Evolutionary conservation across 2,888 invertebrate species (phyloP), one percentile per base, ranked within the genome.

Genomic region (Amphiduros pacificus): DNA sequence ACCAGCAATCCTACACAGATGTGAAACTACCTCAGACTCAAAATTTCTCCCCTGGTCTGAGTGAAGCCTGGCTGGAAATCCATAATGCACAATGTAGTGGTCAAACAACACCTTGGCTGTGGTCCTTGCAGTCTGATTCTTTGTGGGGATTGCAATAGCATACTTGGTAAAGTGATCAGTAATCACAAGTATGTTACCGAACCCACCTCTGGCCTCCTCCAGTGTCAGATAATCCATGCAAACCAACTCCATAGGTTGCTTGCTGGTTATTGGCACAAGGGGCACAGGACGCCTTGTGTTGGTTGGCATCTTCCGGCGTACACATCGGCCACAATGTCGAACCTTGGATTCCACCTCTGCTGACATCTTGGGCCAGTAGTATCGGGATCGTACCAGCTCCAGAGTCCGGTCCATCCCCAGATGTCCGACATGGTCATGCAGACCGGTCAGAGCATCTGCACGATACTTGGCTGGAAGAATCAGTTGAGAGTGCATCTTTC

Each of bases 81-180:
- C 61, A 59, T 65, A 71, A 28, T 61, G 60, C 1, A 58, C 53
- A 24, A 69, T 36, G 20, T 61, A 62, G 14, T 65, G 31, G 11
- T 67, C 60, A 28, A 49, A 53, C 14, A 68, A 51, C n/a, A 52
- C 61, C 44, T 61, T 62, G 31, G 70, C 68, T 36, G 63, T 61
- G 17, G 63, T 64, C 2, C 36, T 29, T 1, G 67, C 66, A 9
- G 55, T 53, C 44, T 66, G 62, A 20, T 69, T 64, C 26, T 51
- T 41, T 20, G 60, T 62, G 9, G 67, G 62, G 11, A 65, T 44
- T 2, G 65, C 63, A 14, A 61, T 24, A 1, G 63, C 57, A 50
- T 64, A 68, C 20, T 59, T 53, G 3, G 64, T 68, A 32, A 65
- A 68, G 29, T 58, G 58, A 31, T 69, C 64, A 0, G 66, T 69